These are phyloP conservation scores for Pristionchus exspectatus DNA, from an alignment of 2,888 invertebrate species.

Conservation along the genomic window DNA sequence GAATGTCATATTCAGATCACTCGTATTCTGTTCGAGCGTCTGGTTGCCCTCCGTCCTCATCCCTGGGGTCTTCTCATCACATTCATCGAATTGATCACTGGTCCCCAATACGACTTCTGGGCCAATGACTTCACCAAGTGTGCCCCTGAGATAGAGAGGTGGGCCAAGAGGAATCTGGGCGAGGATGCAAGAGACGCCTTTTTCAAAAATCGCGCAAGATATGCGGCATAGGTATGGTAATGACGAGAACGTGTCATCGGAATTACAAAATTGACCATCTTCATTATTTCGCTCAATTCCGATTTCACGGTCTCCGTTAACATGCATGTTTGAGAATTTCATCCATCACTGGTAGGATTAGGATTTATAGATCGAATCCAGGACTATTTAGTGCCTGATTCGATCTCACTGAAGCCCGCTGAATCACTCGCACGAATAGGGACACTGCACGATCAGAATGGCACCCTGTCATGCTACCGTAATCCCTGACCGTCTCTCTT, in stretches of 20 bases:
- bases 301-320: not conserved
- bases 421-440: too few species aligned
- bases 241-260: not conserved
- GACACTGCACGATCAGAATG: too few species aligned
- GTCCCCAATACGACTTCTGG: conserved; percentile 99
- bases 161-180: not conserved
- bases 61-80: conserved; percentile 99
- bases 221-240: not conserved
- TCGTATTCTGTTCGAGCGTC: conserved; percentile 90
- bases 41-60: conserved; percentile 98
- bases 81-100: conserved; percentile 98
- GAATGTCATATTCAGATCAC: conserved; percentile 62
- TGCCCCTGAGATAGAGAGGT: conserved; percentile 99
- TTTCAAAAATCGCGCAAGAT: not conserved
- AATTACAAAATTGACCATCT: too few species aligned
- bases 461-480: too few species aligned
- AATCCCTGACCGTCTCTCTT: not conserved
- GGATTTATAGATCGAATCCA: too few species aligned
- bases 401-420: too few species aligned
- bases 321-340: too few species aligned
- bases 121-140: conserved; percentile 99
- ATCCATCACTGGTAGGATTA: too few species aligned
- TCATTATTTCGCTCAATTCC: not conserved
- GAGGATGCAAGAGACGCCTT: not conserved
- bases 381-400: too few species aligned